Evolutionary conservation across 2,888 invertebrate species (phyloP), one percentile per base, ranked within the genome.

Genomic region (Drosophila stalkeri): DNA sequence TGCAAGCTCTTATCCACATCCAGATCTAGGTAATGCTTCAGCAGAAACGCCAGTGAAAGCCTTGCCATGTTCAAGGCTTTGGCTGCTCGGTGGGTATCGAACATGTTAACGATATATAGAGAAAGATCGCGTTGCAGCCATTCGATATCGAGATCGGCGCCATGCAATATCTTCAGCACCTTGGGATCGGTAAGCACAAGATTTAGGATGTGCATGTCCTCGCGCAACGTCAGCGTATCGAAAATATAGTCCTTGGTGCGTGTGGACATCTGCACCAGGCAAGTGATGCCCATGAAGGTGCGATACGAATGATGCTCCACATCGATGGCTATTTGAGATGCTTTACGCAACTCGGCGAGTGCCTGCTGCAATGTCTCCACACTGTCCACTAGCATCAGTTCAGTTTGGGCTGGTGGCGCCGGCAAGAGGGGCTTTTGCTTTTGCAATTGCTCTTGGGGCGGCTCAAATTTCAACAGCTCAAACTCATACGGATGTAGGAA

Each of bases 41-140:
- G 94, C 43, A 99, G 94, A 92, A 96, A 96, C 0, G 97, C 96
- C 57, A 98, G 93, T 5, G 98, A 97, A 2, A 96, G 94, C 18
- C 95, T 95, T 0, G 95, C 94, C 72, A 96, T 94, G 31, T 95
- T 94, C 1, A 99, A 94, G 3, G 95, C 94, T 77, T 96, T 95
- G 0, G 98, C 96, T 0, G 99, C 99, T 91, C 97, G 96, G 91
- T 97, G 96, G 0, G 99, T 99, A 92, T 99, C 99, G 92, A 99
- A 99, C 96, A 99, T 95, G 81, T 99, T 99, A 1, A 99, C 99
- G 3, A 99, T 93, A 91, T 99, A 99, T 2, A 99, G 92, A 0
- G 98, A 97, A 64, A 99, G 95, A 94, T 99, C 99, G 18, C 98
- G 94, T 92, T 99, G 99, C 37, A 99, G 93, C 99, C 99, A 99